Base-by-base conservation (phyloP, 2,888 invertebrate species). In the Oscheius onirici region DNA sequence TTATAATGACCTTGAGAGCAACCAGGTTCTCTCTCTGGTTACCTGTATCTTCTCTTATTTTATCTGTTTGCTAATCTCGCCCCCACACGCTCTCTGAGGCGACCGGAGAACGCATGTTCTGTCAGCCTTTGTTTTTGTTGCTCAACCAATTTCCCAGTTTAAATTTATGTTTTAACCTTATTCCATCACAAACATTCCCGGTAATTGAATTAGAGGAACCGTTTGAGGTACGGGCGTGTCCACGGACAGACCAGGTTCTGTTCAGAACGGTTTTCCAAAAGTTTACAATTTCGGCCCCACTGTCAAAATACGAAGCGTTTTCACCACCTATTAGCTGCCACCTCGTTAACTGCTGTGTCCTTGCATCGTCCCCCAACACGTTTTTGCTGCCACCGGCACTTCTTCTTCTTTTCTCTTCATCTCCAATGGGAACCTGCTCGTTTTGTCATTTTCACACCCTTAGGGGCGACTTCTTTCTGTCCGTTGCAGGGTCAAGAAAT, bases 401-500 rank as follows among this genome's bases (percentile, higher is more conserved):
- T 49, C 54, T 51, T 49, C 28, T 6, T 51, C 22, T 22, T 26
- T 22, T 15, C 17, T 49, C 40, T 22, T 44, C 58, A 17, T 68
- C 58, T 3, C 20, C 52, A 17, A 41, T 63, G 63, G 49, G 63
- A 63, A 63, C 63, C 49, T 13, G 63, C 63, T 63, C 63, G 63
- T 63, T 49, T 46, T 63, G 44, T 22, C 60, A 43, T 17, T 60
- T 49, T 60, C 63, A 58, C 58, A 41, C 55, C 55, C 24, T n/a
- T 26, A 46, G 51, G 46, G 51, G 46, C n/a, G 10, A 24, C 51
- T 20, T 51, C 51, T 46, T 15, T 46, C 46, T 46, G 34, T 8
- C 34, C 34, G 3, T 34, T 34, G 34, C 34, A 34, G 34, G 34
- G 34, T 34, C 34, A 34, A 34, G 34, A 34, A 34, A 34, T 34